Evolutionary conservation across 2,113 vertebrate genomes (phyloP).

Genomic region (Psettodes erumei): DNA sequence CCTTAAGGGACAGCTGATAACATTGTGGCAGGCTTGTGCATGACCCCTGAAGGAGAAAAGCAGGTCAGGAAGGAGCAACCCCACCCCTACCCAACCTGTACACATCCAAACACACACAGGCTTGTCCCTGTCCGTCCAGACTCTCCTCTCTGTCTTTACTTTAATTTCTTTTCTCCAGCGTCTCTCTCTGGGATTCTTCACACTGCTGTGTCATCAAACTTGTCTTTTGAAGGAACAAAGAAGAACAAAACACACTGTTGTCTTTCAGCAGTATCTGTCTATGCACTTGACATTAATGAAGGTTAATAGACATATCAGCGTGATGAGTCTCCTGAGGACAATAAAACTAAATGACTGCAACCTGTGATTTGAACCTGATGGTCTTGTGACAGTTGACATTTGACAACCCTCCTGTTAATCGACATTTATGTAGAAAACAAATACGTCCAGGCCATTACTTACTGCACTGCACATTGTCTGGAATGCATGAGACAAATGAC

Average conservation of each 20-base stretch:
- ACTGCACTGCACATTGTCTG: conserved; percentile 27
- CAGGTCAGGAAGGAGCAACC: conserved; percentile 52
- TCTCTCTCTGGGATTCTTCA: conserved; percentile 28
- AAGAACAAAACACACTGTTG: conserved; percentile 19
- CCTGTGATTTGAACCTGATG: conserved; percentile 53
- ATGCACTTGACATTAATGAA: conserved; percentile 39
- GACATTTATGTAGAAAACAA: conserved; percentile 49
- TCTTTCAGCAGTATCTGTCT: conserved; percentile 9
- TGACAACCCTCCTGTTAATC: conserved; percentile 64
- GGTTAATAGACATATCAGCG: conserved; percentile 63
- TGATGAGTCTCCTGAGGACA: conserved; percentile 54
- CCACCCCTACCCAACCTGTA: not conserved
- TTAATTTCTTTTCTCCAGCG: conserved; percentile 6
- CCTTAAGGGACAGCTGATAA: conserved; percentile 78
- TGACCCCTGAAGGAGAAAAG: conserved; percentile 75
- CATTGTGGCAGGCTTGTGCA: conserved; percentile 67
- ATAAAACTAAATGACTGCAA: conserved; percentile 53
- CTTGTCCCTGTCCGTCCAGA: conserved; percentile 8
- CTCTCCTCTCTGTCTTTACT: conserved; percentile 19
- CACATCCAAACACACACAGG: conserved; percentile 10
- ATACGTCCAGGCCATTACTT: conserved; percentile 41
- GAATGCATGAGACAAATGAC: conserved; percentile 50
- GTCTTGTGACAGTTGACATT: conserved; percentile 55
- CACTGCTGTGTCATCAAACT: conserved; percentile 30
- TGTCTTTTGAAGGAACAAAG: conserved; percentile 50